Evolutionary conservation across 2,113 vertebrate genomes (phyloP), one percentile per base, ranked within the genome.

Genomic region (Aegypius monachus): DNA sequence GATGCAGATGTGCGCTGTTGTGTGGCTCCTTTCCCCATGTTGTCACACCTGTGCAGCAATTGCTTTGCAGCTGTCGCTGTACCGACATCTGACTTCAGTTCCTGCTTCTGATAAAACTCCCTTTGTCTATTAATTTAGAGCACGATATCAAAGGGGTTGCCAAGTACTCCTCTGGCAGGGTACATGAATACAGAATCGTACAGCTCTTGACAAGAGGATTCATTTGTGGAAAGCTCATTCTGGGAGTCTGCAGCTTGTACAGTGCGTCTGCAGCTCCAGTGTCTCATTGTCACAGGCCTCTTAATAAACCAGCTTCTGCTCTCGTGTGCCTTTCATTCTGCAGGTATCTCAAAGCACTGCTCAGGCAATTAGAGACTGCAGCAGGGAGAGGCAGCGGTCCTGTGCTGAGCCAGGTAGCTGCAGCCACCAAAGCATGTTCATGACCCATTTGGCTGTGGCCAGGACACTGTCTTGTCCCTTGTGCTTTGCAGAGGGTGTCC

Each of bases 71-170:
- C 87, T 98, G 90, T 96, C 81, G 15, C 90, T 86, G 70, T 81
- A 92, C 88, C 32, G 32, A 91, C 86, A 95, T 92, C 91, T 97
- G 95, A 97, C 66, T 95, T 48, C 96, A 88, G 86, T 95, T 97
- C 88, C 93, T 97, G 91, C 71, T 96, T 96, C 92, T 97, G 88
- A 90, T 95, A 97, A 87, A 96, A 89, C 93, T 84, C 95, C 71
- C 91, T 94, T 94, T 97, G 79, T 93, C 75, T 95, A 55, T 95
- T 97, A 97, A 97, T 97, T 97, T 97, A 95, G 73, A 96, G 94
- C 96, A 88, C 1, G 55, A 88, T 94, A 96, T 97, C 94, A 95
- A 92, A 96, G 94, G 95, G 85, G 86, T 95, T 97, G 94, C 96
- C 96, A 97, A 97, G 94, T 93, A 75, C 95, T 86, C 40, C 95